Evolutionary conservation across 2,113 vertebrate genomes (phyloP).

Genomic region (Mola mola): DNA sequence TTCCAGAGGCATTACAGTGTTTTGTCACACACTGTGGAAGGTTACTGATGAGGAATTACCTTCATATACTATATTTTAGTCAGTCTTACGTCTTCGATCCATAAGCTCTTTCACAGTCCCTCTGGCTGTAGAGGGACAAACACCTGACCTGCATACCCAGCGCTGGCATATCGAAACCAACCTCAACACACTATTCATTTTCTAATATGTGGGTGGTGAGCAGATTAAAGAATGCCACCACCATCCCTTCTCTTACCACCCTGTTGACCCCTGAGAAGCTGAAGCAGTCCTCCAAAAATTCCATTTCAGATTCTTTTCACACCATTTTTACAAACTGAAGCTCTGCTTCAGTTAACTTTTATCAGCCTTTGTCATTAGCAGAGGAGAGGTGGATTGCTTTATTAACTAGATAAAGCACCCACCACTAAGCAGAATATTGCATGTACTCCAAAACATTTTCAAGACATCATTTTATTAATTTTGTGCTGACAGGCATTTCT

Average conservation of each 20-base stretch:
- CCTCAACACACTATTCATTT: slow-evolving; percentile 14
- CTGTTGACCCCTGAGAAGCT: slow-evolving; percentile 11
- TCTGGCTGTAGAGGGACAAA: neutral
- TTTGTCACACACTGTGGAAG: no score
- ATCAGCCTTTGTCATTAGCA: neutral
- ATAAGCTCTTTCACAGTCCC: neutral
- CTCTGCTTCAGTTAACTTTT: neutral
- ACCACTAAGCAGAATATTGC: no score
- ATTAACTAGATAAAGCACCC: neutral
- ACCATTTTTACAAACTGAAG: neutral
- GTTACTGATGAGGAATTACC: no score
- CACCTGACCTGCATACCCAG: slow-evolving; percentile 34
- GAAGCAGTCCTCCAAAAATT: slow-evolving; percentile 23
- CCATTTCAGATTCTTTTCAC: slow-evolving; percentile 21
- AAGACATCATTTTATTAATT: no score
- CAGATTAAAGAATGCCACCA: slow-evolving; percentile 36
- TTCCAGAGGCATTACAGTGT: no score
- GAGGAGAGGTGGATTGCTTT: neutral
- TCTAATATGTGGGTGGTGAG: slow-evolving; percentile 8
- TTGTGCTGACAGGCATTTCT: no score
- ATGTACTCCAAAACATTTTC: no score
- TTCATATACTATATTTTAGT: no score
- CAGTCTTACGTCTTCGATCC: no score
- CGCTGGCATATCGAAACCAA: slow-evolving; percentile 4
- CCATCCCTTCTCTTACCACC: neutral